Evolutionary conservation across 2,797 vertebrate genomes (phyloP).

Genomic region (Phylloscopus collybita): DNA sequence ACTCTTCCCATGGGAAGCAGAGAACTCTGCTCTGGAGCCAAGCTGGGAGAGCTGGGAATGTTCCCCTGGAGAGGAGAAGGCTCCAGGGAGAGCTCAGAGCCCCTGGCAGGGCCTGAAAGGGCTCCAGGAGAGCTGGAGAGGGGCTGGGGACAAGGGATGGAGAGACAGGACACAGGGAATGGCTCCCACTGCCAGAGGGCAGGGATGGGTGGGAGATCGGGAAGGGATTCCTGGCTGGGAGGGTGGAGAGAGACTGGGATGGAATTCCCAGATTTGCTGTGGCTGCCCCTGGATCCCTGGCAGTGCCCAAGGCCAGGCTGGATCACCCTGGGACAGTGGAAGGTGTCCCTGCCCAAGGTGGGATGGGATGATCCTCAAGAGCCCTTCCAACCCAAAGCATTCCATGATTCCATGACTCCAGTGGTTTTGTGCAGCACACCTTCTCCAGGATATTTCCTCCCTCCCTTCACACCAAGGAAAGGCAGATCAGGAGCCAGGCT

Average conservation of each 20-base stretch:
- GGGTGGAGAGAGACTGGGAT: fast-evolving
- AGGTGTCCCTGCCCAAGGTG: not conserved
- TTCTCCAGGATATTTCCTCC: not conserved
- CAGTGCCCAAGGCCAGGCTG: fast-evolving
- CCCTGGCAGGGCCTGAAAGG: not conserved
- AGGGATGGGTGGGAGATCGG: not conserved
- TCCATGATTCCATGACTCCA: not conserved
- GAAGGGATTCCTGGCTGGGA: not conserved
- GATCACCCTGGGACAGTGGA: too few species aligned
- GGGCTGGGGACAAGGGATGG: not conserved
- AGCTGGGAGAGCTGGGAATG: not conserved
- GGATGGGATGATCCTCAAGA: too few species aligned
- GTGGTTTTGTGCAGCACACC: not conserved
- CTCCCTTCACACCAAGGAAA: not conserved
- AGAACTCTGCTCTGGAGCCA: not conserved
- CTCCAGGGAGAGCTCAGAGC: not conserved
- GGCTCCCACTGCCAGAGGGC: not conserved
- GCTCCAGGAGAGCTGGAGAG: not conserved
- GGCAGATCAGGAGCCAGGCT: not conserved
- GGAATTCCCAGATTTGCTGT: not conserved
- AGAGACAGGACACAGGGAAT: not conserved
- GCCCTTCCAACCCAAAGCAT: not conserved
- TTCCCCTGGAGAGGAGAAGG: not conserved
- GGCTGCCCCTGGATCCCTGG: not conserved
- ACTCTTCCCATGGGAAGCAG: not conserved